Evolutionary conservation across 2,797 vertebrate species (phyloP).

Genomic region (Hipposideros larvatus): DNA sequence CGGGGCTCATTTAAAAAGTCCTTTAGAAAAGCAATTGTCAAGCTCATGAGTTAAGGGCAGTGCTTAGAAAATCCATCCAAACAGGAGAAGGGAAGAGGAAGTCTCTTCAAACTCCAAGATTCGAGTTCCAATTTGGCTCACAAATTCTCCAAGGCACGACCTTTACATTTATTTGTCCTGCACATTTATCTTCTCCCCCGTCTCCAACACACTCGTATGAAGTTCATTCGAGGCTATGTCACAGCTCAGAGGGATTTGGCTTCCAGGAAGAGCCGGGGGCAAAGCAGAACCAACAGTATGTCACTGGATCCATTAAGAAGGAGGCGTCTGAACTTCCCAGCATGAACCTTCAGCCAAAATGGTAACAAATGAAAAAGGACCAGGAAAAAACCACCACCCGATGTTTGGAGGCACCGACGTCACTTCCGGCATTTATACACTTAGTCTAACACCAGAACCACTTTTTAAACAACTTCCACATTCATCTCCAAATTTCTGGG

Average conservation of each 20-base stretch:
- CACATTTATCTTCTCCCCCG: background rate
- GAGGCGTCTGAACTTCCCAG: background rate
- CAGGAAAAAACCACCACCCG: background rate
- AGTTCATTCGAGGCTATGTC: constrained; percentile 4
- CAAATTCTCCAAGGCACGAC: background rate
- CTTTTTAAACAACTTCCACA: constrained; percentile 8
- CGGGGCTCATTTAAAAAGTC: background rate
- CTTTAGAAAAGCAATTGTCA: background rate
- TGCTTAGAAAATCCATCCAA: background rate
- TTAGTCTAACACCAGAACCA: background rate
- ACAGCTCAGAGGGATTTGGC: background rate
- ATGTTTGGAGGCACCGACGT: constrained; percentile 5
- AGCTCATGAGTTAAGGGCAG: background rate
- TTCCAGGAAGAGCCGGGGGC: background rate
- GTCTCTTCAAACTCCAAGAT: background rate
- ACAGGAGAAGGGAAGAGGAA: background rate
- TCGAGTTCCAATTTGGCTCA: background rate
- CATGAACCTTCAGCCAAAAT: background rate
- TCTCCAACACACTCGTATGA: background rate
- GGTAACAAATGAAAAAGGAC: background rate
- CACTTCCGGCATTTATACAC: background rate
- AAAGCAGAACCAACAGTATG: background rate
- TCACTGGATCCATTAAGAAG: background rate
- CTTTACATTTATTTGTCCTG: background rate
- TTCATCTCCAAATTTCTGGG: background rate